Base-by-base conservation (phyloP, 1,140 invertebrate species). In the Venustaconcha ellipsiformis region DNA sequence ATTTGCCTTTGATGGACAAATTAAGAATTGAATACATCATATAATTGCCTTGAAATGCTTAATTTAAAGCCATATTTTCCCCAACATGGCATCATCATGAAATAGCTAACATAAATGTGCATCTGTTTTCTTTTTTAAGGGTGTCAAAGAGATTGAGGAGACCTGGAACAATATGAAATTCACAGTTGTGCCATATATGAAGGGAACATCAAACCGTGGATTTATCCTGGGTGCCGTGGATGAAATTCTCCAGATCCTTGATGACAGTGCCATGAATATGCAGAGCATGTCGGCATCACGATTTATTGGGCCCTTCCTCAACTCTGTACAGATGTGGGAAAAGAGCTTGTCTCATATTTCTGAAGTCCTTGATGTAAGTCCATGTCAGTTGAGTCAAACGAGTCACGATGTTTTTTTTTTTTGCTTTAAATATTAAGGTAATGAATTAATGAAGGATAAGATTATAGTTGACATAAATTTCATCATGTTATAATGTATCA, bases 211-310 rank as follows among this genome's bases (percentile, higher is more conserved):
- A 71, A 91, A 93, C 79, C 88, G 93, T 48, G 93, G 94, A 4
- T 95, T 92, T 86, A 94, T 95, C 68, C 91, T 98, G 30, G 95
- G 95, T 30, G 92, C 94, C 1, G 93, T 95, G 55, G 95, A 96
- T 79, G 95, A 97, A 70, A 92, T 97, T 57, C 92, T 94, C 67
- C 93, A 94, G 87, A 92, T 93, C 15, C 87, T 97, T 0, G 96
- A 98, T 87, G 96, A 97, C 84, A 95, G 96, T 83, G 93, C 94
- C 63, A 95, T 97, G 93, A 95, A 94, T 83, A 87, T 98, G 30
- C 96, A 97, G 89, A 95, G 94, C 68, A 97, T 98, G 94, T 94
- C 94, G 17, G 94, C 94, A 0, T 97, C 96, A 20, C 94, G 94
- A 87, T 98, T 96, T 85, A 93, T 97, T 75, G 95, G 95, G 0